Percentiles rank a stretch among this genome's conserved stretches.
These are phyloP conservation scores for Acestrorhynchus altus DNA, from an alignment of 2,797 vertebrate species.

Conservation along the genomic window DNA sequence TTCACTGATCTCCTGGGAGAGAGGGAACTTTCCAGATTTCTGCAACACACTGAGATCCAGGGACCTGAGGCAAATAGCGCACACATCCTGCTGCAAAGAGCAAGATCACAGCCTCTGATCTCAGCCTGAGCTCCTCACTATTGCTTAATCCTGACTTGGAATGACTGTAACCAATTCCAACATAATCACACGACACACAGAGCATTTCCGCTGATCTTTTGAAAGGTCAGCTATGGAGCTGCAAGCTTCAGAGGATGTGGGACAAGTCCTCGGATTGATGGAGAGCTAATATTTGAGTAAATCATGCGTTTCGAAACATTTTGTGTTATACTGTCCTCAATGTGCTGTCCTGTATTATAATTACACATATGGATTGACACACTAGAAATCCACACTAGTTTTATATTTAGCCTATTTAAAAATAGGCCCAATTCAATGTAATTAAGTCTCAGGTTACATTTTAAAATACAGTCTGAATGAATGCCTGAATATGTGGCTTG, in stretches of 20 bases:
- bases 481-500: no score
- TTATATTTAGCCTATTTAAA: no score
- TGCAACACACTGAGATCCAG: constrained; percentile 6
- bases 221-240: constrained; percentile 35
- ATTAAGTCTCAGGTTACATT: no score
- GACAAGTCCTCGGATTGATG: constrained; percentile 11
- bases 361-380: no score
- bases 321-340: neutral
- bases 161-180: constrained; percentile 39
- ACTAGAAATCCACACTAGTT: no score
- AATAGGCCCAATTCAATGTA: no score
- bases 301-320: neutral
- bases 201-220: constrained; percentile 26
- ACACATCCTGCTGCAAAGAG: constrained; percentile 17
- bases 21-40: constrained; percentile 21
- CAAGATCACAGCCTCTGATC: constrained; percentile 26
- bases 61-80: constrained; percentile 3
- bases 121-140: constrained; percentile 39
- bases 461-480: no score
- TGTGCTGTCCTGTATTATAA: no score
- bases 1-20: constrained; percentile 42
- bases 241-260: constrained; percentile 10
- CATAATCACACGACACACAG: constrained; percentile 28
- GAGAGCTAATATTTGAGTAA: constrained; percentile 16
- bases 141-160: constrained; percentile 25